These are phyloP conservation scores for Chionis minor DNA, from an alignment of 2,113 vertebrate species.

Conservation along the genomic window DNA sequence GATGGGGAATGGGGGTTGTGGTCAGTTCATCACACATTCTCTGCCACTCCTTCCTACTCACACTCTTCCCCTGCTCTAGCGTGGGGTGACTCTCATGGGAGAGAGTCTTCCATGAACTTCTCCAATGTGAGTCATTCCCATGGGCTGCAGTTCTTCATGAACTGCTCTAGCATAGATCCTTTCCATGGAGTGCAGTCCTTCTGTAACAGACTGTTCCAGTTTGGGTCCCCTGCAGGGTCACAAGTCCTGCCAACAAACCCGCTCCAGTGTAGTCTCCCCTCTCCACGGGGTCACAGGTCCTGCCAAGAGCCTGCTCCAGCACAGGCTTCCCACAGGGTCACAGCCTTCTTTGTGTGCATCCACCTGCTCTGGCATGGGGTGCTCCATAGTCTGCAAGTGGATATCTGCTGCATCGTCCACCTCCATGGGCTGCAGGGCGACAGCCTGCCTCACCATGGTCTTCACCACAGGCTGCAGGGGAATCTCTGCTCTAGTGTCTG, in stretches of 20 bases:
- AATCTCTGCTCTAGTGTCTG: background rate
- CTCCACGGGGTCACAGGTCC: background rate
- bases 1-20: background rate
- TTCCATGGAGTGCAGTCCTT: too few relatives aligned
- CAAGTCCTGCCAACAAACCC: background rate
- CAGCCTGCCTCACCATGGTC: too few relatives aligned
- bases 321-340: background rate
- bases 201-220: background rate
- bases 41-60: background rate
- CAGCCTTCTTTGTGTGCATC: background rate
- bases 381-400: background rate
- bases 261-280: background rate
- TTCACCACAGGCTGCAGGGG: background rate
- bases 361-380: rapidly evolving
- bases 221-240: background rate
- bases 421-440: background rate
- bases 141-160: background rate
- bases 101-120: too few relatives aligned
- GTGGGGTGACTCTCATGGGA: too few relatives aligned
- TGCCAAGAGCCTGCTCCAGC: background rate
- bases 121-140: background rate
- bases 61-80: background rate
- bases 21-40: background rate
- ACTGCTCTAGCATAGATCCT: background rate
- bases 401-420: too few relatives aligned